Evolutionary conservation across 1,140 invertebrate species (phyloP).

Genomic region (Bombus superbus): DNA sequence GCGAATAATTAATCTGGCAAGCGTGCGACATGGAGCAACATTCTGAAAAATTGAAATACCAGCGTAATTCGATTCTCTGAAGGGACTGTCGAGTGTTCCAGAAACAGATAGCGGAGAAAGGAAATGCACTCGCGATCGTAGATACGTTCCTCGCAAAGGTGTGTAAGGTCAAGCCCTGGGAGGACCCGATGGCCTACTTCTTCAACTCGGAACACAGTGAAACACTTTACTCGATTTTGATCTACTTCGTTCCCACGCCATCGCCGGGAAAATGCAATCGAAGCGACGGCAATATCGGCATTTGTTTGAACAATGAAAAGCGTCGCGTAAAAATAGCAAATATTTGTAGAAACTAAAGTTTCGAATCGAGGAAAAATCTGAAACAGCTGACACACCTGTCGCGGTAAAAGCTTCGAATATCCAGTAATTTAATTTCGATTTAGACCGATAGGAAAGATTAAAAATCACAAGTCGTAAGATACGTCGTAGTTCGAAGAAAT

Average conservation of each 20-base stretch:
- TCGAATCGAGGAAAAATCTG: background rate
- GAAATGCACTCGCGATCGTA: background rate
- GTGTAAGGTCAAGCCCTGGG: constrained; percentile 35
- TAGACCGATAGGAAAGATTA: background rate
- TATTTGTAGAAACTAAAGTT: constrained; percentile 2
- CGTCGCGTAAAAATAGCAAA: constrained; percentile 5
- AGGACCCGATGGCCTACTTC: constrained; percentile 47
- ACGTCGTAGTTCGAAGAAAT: background rate
- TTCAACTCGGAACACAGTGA: constrained; percentile 30
- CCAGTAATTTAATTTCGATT: too few relatives aligned
- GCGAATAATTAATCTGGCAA: background rate
- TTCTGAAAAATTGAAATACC: background rate
- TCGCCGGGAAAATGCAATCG: constrained; percentile 10
- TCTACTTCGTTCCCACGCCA: constrained; percentile 12
- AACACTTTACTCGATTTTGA: constrained; percentile 52
- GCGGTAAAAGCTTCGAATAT: background rate
- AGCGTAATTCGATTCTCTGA: background rate
- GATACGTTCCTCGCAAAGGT: constrained; percentile 28
- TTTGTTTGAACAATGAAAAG: constrained; percentile 25
- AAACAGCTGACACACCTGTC: background rate
- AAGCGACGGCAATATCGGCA: constrained; percentile 26
- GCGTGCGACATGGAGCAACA: background rate
- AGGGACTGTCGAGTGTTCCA: background rate
- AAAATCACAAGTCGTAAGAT: background rate
- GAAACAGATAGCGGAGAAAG: constrained; percentile 12